These are phyloP conservation scores for Agrochola litura DNA, from an alignment of 2,888 invertebrate species.

Conservation along the genomic window DNA sequence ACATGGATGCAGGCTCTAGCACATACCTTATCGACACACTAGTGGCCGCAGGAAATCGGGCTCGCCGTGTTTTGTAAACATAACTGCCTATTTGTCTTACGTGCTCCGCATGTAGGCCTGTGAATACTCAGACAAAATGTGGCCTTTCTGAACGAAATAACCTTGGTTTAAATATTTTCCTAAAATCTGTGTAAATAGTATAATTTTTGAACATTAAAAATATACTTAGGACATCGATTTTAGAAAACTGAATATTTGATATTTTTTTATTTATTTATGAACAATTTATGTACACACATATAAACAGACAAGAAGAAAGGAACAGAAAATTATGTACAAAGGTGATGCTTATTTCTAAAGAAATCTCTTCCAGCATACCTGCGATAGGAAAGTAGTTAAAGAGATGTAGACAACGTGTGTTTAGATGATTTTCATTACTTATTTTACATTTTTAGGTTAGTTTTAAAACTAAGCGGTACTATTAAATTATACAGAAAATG, in stretches of 20 bases:
- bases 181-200: neutral
- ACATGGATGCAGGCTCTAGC: slow-evolving; percentile 51
- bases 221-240: neutral
- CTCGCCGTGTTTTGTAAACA: slow-evolving; percentile 70
- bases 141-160: neutral
- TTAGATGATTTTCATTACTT: neutral
- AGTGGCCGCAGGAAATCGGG: slow-evolving; percentile 58
- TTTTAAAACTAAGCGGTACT: neutral
- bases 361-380: too few relatives aligned
- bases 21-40: slow-evolving; percentile 60
- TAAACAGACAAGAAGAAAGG: too few relatives aligned
- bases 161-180: neutral
- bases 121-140: neutral
- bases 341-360: too few relatives aligned
- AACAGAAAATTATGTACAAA: too few relatives aligned
- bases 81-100: slow-evolving; percentile 44
- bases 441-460: neutral
- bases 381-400: too few relatives aligned
- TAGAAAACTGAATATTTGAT: neutral
- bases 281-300: too few relatives aligned
- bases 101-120: neutral
- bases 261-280: neutral
- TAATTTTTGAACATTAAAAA: neutral
- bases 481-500: neutral
- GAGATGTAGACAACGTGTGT: too few relatives aligned